Evolutionary conservation across 2,888 invertebrate species (phyloP).

Genomic region (Heteromyza rotundicornis): DNA sequence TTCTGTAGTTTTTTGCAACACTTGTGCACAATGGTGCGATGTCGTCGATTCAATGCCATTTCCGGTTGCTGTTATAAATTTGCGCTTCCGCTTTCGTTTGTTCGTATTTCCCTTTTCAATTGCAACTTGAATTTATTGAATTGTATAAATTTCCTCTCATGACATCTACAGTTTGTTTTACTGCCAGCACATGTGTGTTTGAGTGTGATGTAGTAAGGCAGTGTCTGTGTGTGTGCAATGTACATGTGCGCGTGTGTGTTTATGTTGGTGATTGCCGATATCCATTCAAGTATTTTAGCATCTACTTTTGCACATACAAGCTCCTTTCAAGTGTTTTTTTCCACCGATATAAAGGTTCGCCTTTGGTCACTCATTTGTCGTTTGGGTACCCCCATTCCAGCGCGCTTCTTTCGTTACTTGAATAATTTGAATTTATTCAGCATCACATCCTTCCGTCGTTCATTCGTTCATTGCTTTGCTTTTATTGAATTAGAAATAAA

Average conservation of each 20-base stretch:
- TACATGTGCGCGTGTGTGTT: neutral
- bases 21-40: neutral
- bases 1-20: neutral
- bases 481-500: constrained; percentile 20
- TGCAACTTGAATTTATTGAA: constrained; percentile 53
- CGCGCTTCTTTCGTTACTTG: neutral
- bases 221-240: neutral
- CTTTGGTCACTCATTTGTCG: constrained; percentile 49
- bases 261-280: constrained; percentile 30
- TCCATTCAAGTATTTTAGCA: constrained; percentile 42
- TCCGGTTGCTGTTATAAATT: constrained; percentile 43
- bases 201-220: too few relatives aligned
- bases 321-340: neutral
- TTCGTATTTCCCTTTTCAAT: constrained; percentile 47
- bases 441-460: constrained; percentile 33
- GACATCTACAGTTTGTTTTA: constrained; percentile 48
- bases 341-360: too few relatives aligned
- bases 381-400: constrained; percentile 29
- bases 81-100: constrained; percentile 44
- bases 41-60: constrained; percentile 19
- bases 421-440: constrained; percentile 28
- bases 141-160: constrained; percentile 52
- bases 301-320: constrained; percentile 45
- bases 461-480: constrained; percentile 27
- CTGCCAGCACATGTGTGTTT: constrained; percentile 9